phyloP scores from a whole-genome alignment of 2,888 invertebrate species.

The Habroteleia sp. region DNA sequence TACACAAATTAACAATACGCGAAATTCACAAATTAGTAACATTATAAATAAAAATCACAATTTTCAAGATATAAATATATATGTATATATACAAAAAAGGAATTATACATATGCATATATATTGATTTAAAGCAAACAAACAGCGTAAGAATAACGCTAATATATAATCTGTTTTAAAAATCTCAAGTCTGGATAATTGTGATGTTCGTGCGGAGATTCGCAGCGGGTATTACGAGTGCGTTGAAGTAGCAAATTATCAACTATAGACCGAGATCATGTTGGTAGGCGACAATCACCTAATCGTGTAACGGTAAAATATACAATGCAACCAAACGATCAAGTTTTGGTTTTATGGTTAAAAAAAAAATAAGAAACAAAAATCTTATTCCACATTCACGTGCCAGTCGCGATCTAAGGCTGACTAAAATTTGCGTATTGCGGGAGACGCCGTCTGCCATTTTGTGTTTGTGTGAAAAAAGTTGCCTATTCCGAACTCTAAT shows the following conservation, averaged over 20 bases:
- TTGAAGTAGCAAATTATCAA: constrained; percentile 61
- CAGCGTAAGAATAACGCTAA: constrained; percentile 9
- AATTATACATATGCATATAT: constrained; percentile 20
- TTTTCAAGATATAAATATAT: constrained; percentile 16
- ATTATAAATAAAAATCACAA: constrained; percentile 52
- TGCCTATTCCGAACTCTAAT: constrained; percentile 1
- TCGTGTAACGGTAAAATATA: constrained; percentile 55
- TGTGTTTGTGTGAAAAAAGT: constrained; percentile 5
- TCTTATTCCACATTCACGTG: constrained; percentile 26
- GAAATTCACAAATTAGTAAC: constrained; percentile 50
- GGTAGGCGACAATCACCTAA: constrained; percentile 54
- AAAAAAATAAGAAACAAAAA: constrained; percentile 30
- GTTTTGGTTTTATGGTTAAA: constrained; percentile 6
- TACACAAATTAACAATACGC: constrained; percentile 37
- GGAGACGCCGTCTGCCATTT: constrained; percentile 34
- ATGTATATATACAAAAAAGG: constrained; percentile 4
- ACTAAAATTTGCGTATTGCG: constrained; percentile 31
- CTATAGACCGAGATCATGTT: constrained; percentile 70
- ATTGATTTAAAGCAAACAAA: constrained; percentile 42
- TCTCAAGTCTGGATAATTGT: constrained; percentile 39
- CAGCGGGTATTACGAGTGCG: constrained; percentile 64
- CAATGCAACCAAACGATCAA: constrained; percentile 25
- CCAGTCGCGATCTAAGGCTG: constrained; percentile 49
- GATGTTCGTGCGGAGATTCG: constrained; percentile 59
- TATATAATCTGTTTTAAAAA: constrained; percentile 9